phyloP scores from a whole-genome alignment of 2,113 vertebrate genomes.

The Peromyscus maniculatus region DNA sequence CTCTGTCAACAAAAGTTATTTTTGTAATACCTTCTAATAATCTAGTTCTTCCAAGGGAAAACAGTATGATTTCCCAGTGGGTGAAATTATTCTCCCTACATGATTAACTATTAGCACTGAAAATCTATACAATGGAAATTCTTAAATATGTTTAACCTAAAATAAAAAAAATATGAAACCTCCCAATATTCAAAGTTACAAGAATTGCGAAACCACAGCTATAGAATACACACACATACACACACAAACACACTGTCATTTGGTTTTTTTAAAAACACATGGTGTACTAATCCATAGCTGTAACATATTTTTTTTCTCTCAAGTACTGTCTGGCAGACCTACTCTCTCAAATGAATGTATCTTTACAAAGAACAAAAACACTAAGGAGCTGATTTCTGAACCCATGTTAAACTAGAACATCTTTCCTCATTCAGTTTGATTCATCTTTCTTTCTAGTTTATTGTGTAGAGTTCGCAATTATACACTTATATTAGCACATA shows the following conservation, averaged over 20 bases:
- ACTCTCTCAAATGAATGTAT: constrained; percentile 24
- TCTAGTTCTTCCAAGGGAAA: constrained; percentile 82
- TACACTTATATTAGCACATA: not conserved
- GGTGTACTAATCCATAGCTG: not conserved
- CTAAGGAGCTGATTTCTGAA: not conserved
- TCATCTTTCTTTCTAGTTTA: not conserved
- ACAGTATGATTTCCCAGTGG: constrained; percentile 74
- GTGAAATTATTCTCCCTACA: constrained; percentile 53
- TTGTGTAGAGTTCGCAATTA: not conserved
- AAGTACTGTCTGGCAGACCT: constrained; percentile 6
- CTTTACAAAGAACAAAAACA: constrained; percentile 12
- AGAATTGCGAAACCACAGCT: not conserved
- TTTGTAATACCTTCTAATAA: constrained; percentile 84
- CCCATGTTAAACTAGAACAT: constrained; percentile 14
- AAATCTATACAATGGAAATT: constrained; percentile 39
- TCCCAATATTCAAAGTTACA: not conserved
- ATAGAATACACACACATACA: not conserved
- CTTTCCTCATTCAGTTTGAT: not conserved
- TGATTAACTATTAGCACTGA: constrained; percentile 50
- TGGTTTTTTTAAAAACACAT: not conserved
- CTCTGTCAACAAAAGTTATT: constrained; percentile 85
- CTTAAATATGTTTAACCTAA: constrained; percentile 48
- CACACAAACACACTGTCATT: not conserved
- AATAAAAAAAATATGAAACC: constrained; percentile 33
- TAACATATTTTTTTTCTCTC: constrained; percentile 36